Evolutionary conservation across 2,113 vertebrate species (phyloP).

Genomic region (Conger conger): DNA sequence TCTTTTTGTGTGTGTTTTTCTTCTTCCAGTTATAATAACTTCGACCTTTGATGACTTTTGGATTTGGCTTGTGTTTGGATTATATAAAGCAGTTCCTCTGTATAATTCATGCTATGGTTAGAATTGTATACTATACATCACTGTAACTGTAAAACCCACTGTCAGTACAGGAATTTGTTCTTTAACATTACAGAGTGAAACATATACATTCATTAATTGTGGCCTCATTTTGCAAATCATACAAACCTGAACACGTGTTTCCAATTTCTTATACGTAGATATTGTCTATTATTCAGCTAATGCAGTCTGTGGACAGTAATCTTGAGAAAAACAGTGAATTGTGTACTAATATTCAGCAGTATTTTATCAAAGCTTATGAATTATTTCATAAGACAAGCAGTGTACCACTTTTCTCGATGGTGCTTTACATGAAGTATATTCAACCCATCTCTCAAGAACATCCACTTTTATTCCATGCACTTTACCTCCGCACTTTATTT

Average conservation of each 20-base stretch:
- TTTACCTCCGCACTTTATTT: not conserved
- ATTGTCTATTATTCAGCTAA: slow-evolving; percentile 7
- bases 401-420: slow-evolving; percentile 17
- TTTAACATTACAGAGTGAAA: not conserved
- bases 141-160: slow-evolving; percentile 15
- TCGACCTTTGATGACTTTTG: slow-evolving; percentile 30
- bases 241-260: not conserved
- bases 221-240: slow-evolving; percentile 18
- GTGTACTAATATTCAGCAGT: slow-evolving; percentile 17
- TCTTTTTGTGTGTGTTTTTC: slow-evolving; percentile 35
- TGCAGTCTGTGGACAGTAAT: slow-evolving; percentile 5
- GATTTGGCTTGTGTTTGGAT: slow-evolving; percentile 15
- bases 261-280: slow-evolving; percentile 7
- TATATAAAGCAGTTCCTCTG: slow-evolving; percentile 7
- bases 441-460: slow-evolving; percentile 16
- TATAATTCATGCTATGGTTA: slow-evolving; percentile 1
- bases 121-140: slow-evolving; percentile 10
- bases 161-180: slow-evolving; percentile 11
- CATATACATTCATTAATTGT: not conserved
- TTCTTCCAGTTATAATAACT: slow-evolving; percentile 35
- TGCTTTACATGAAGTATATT: slow-evolving; percentile 12
- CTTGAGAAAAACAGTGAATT: not conserved
- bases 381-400: slow-evolving; percentile 5
- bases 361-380: slow-evolving; percentile 3
- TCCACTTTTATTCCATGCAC: not conserved